phyloP scores from a whole-genome alignment of 2,797 vertebrate genomes.

The Vireo griseus region DNA sequence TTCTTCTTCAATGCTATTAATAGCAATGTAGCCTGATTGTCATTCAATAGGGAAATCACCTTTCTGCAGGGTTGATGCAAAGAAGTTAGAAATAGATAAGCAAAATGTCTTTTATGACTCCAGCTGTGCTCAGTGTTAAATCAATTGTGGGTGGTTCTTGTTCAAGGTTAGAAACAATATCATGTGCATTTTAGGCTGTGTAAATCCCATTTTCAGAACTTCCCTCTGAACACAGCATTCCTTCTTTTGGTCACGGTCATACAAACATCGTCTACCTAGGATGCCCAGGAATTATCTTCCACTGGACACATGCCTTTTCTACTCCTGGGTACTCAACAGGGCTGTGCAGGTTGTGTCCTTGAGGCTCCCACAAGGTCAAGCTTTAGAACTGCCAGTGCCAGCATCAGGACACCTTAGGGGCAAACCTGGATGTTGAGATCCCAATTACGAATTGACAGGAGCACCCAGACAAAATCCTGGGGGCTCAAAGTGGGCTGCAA shows the following conservation, averaged over 20 bases:
- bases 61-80: slow-evolving; percentile 5
- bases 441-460: background rate
- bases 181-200: background rate
- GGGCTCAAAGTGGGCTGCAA: background rate
- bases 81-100: background rate
- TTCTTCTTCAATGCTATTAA: slow-evolving; percentile 49
- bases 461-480: background rate
- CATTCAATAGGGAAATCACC: slow-evolving; percentile 52
- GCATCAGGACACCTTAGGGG: background rate
- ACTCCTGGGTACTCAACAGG: background rate
- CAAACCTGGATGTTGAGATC: background rate
- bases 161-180: background rate
- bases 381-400: background rate
- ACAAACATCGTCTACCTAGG: background rate
- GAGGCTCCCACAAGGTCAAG: background rate
- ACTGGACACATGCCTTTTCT: background rate
- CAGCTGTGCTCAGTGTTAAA: background rate
- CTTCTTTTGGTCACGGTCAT: fast-evolving
- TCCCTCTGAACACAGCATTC: background rate
- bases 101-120: background rate
- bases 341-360: background rate
- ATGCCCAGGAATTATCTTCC: background rate
- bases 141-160: background rate
- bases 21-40: slow-evolving; percentile 42
- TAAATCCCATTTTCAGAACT: background rate